Base-by-base conservation (phyloP, 2,797 vertebrate genomes). In the Vespertilio murinus region DNA sequence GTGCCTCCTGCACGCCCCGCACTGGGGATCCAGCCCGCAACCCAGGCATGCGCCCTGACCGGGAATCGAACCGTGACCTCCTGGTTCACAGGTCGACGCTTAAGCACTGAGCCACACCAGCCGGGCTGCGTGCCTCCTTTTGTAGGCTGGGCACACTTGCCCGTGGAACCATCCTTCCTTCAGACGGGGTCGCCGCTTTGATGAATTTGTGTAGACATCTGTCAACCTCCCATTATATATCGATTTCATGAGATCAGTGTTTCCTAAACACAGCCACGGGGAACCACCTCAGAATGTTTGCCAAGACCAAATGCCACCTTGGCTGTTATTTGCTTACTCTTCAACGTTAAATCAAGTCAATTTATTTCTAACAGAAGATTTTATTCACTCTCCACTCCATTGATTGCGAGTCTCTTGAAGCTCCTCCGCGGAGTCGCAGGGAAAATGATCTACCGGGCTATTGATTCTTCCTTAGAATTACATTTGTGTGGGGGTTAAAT, bases 391-490 rank as follows among this genome's bases (percentile, higher is more conserved):
- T 42, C 78, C 33, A 75, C 71, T 78, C 71, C 96, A 97, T 97
- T 98, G 98, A 98, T 96, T 97, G 97, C 98, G 98, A 98, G 95
- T 96, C 97, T 98, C 93, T 98, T 96, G 97, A 98, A 95, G 96
- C 96, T 97, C 95, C 97, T 98, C 96, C 97, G 97, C 98, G 98
- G 98, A 98, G 97, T 95, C 86, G 40, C 88, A 95, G 95, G 97
- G 97, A 98, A 98, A 98, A 98, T 97, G 97, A 98, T 97, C 97
- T 97, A 96, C 97, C 96, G 90, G 90, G 87, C 91, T 97, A 98
- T 98, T 95, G 98, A 98, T 98, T 98, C 97, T 97, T 97, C 98
- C 97, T 98, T 98, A 98, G 97, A 98, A 97, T 97, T 97, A 92
- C 98, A 97, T 98, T 98, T 98, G 96, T 97, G 97, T 97, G 96